Evolutionary conservation across 2,113 vertebrate genomes (phyloP).

Genomic region (Lophochroa leadbeateri): DNA sequence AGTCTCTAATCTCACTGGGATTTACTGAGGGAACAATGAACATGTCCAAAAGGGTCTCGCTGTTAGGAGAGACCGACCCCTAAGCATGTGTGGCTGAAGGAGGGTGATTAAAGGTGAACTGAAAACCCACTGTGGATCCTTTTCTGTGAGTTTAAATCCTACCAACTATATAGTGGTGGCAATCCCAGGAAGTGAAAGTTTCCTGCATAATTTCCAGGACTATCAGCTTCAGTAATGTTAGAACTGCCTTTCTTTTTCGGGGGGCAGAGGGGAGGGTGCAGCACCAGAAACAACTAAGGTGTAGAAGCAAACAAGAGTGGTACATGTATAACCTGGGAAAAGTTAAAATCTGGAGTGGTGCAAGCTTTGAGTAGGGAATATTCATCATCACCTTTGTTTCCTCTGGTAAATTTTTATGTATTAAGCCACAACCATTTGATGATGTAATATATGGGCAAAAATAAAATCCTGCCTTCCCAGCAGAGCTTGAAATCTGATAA

Average conservation of each 20-base stretch:
- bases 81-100: neutral
- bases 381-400: neutral
- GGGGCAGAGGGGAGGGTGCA: accelerated
- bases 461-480: neutral
- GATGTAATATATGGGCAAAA: neutral
- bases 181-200: neutral
- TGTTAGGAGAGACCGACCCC: accelerated
- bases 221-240: neutral
- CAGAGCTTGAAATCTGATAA: neutral
- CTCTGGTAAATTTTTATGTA: neutral
- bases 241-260: neutral
- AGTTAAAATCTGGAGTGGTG: neutral
- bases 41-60: neutral
- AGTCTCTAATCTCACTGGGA: neutral
- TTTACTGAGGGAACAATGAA: neutral
- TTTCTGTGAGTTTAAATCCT: neutral
- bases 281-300: neutral
- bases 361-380: neutral
- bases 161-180: neutral
- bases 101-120: neutral
- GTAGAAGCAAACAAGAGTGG: neutral
- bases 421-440: neutral
- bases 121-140: neutral
- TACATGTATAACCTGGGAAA: neutral
- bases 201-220: neutral